Conservation (phyloP, 2,888 invertebrate genomes). For the Nemotelus nigrinus region DNA sequence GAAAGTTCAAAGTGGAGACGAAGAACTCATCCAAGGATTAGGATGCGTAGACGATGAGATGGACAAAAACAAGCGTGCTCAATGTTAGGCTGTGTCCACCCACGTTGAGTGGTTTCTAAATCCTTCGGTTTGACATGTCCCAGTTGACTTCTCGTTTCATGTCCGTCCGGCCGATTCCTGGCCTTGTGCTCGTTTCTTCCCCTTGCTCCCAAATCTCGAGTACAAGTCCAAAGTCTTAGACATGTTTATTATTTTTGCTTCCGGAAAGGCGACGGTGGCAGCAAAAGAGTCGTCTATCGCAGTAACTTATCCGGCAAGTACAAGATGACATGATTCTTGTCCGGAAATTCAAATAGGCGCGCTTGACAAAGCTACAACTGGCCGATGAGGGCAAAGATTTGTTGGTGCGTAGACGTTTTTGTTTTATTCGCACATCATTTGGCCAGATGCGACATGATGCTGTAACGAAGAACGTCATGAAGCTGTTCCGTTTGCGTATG, state of each 20-base stretch:
- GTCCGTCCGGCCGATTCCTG: background rate
- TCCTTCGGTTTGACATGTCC: conserved; percentile 15
- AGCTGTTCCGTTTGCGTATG: background rate
- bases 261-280: conserved; percentile 9
- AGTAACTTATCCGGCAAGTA: conserved; percentile 7
- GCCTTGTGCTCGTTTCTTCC: conserved; percentile 6
- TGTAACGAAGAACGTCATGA: conserved; percentile 15
- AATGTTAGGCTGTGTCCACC: conserved; percentile 23
- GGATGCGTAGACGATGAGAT: background rate
- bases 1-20: background rate
- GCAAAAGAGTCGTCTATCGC: background rate
- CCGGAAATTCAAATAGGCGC: conserved; percentile 15
- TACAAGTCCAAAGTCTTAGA: conserved; percentile 32
- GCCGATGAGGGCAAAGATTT: background rate
- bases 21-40: background rate
- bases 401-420: conserved; percentile 9
- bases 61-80: conserved; percentile 4
- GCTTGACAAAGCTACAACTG: background rate
- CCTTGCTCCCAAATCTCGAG: background rate
- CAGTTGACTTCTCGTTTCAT: conserved; percentile 10
- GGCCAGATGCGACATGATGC: conserved; percentile 31
- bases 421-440: conserved; percentile 35
- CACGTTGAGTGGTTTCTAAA: conserved; percentile 13
- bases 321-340: background rate
- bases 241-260: conserved; percentile 44